Evolutionary conservation across 2,888 invertebrate species (phyloP).

Genomic region (Elmis aenea): DNA sequence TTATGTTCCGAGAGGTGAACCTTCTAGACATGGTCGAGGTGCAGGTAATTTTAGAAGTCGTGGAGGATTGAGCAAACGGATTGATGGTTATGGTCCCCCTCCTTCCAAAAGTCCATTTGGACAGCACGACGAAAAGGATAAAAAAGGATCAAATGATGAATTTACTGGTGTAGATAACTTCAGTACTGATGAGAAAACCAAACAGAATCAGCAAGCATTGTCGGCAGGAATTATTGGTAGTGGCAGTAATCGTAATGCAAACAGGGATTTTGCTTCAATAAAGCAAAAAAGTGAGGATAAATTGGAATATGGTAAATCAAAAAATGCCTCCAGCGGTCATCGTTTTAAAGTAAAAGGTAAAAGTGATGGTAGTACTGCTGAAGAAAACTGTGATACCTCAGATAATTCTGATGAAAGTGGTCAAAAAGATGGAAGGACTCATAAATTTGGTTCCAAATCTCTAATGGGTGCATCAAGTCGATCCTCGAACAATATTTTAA

Average conservation of each 20-base stretch:
- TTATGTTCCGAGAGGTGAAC: constrained; percentile 84
- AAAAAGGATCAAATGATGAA: constrained; percentile 32
- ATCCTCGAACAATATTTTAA: constrained; percentile 31
- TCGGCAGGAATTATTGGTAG: constrained; percentile 59
- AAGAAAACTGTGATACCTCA: constrained; percentile 22
- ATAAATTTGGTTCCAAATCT: constrained; percentile 9
- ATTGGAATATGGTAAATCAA: constrained; percentile 27
- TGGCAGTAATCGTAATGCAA: constrained; percentile 30
- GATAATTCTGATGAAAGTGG: constrained; percentile 26
- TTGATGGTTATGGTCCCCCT: constrained; percentile 76
- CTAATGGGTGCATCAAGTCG: constrained; percentile 19
- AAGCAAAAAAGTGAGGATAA: constrained; percentile 22
- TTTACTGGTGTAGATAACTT: constrained; percentile 56
- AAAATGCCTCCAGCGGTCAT: constrained; percentile 37
- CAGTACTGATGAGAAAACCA: constrained; percentile 34
- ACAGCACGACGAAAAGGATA: constrained; percentile 41
- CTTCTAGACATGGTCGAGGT: constrained; percentile 79
- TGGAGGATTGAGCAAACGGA: constrained; percentile 54
- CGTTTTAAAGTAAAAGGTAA: constrained; percentile 41
- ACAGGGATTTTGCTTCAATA: constrained; percentile 6
- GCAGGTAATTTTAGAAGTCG: constrained; percentile 42
- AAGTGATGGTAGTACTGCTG: constrained; percentile 16
- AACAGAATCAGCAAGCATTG: constrained; percentile 54
- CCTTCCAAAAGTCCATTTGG: constrained; percentile 73
- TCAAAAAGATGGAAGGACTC: constrained; percentile 10